Conservation (phyloP, 2,888 invertebrate species). For the Sialis fuliginosa region DNA sequence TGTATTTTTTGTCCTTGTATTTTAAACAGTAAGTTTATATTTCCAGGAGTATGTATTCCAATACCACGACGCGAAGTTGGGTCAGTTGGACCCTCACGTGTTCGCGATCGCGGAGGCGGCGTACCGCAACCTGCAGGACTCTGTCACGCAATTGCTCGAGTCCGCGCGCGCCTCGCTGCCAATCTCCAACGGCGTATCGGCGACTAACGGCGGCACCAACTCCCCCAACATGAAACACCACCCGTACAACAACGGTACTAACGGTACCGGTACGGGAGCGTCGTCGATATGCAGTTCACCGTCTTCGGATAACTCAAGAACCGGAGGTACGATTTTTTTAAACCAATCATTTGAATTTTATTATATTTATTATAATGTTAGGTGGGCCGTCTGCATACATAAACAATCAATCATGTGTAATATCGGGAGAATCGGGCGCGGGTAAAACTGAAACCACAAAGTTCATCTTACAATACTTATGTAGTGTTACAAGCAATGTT, state of each 20-base stretch:
- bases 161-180: constrained; percentile 1
- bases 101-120: constrained; percentile 84
- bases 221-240: constrained; percentile 13
- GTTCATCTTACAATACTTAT: constrained; percentile 78
- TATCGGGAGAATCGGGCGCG: constrained; percentile 84
- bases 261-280: background rate
- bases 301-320: background rate
- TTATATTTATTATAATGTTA: background rate
- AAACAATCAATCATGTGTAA: constrained; percentile 66
- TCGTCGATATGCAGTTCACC: background rate
- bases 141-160: constrained; percentile 4
- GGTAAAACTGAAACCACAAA: constrained; percentile 90
- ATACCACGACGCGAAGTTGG: constrained; percentile 70
- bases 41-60: constrained; percentile 63
- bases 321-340: background rate
- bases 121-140: constrained; percentile 53
- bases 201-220: constrained; percentile 1
- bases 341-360: background rate
- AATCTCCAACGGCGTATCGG: background rate
- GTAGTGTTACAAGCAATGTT: constrained; percentile 63
- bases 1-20: too few species aligned
- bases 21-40: constrained; percentile 6
- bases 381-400: constrained; percentile 16
- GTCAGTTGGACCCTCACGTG: constrained; percentile 69
- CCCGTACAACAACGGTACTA: background rate